A percentile compares a stretch with the other conserved stretches of the same genome.
phyloP scores from a whole-genome alignment of 2,113 vertebrate species.

The Eublepharis macularius region DNA sequence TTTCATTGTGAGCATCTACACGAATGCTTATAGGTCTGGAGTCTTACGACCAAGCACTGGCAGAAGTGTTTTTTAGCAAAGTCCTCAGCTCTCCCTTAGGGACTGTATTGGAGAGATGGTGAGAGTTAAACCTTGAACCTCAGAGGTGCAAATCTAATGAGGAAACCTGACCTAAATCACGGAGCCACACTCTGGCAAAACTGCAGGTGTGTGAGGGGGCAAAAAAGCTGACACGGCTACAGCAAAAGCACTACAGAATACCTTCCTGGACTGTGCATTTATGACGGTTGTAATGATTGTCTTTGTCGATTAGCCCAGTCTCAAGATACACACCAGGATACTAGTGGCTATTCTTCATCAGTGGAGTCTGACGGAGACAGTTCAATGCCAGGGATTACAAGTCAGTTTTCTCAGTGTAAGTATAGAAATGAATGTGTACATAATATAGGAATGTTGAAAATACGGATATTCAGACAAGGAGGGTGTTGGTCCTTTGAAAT shows the following conservation, averaged over 20 bases:
- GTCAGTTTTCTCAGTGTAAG: conserved; percentile 66
- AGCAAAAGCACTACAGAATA: not conserved
- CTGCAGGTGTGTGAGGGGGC: not conserved
- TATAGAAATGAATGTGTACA: conserved; percentile 6
- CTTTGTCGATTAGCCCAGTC: not conserved
- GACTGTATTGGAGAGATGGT: not conserved
- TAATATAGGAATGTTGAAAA: not conserved
- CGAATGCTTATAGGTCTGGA: not conserved
- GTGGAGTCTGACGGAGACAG: not conserved
- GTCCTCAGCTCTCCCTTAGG: not conserved
- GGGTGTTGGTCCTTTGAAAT: not conserved
- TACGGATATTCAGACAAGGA: not conserved
- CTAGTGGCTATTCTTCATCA: not conserved
- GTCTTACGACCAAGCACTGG: not conserved
- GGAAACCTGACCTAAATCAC: no score
- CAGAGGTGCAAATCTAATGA: not conserved
- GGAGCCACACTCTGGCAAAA: no score
- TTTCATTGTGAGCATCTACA: not conserved
- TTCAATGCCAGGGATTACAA: not conserved
- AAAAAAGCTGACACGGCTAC: not conserved
- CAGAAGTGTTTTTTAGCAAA: not conserved
- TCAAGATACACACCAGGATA: not conserved
- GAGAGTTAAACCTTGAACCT: not conserved
- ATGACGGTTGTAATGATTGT: not conserved
- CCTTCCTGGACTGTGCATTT: not conserved